Evolutionary conservation across 2,888 invertebrate genomes (phyloP).

Genomic region (Drosophila buzzatii): DNA sequence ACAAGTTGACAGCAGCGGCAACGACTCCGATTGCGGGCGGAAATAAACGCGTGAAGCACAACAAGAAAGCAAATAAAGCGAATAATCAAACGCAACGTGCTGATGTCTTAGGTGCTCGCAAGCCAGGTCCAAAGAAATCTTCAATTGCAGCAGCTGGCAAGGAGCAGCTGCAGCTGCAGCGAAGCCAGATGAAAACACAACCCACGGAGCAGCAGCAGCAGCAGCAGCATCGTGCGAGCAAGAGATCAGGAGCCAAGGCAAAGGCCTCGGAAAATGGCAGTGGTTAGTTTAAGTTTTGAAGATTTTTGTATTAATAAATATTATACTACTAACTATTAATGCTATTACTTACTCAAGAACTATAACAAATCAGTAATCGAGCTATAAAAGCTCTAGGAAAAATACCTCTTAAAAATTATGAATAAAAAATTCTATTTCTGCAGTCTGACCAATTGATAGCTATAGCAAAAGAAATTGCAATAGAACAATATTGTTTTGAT

Average conservation of each 20-base stretch:
- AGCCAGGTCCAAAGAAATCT: slow-evolving; percentile 53
- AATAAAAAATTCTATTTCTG: not conserved
- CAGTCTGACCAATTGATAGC: not conserved
- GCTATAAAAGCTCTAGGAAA: not conserved
- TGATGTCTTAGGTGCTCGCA: slow-evolving; percentile 25
- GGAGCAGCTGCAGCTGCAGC: slow-evolving; percentile 70
- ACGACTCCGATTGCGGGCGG: slow-evolving; percentile 12
- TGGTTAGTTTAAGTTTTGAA: slow-evolving; percentile 23
- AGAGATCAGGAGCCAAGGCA: slow-evolving; percentile 70
- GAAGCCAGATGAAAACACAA: slow-evolving; percentile 77
- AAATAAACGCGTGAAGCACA: slow-evolving; percentile 56
- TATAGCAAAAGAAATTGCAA: not conserved
- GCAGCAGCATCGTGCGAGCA: slow-evolving; percentile 59
- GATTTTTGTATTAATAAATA: too few relatives aligned
- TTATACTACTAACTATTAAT: too few relatives aligned
- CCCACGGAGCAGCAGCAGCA: slow-evolving; percentile 55
- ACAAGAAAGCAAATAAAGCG: slow-evolving; percentile 78
- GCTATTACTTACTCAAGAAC: too few relatives aligned
- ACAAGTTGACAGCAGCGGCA: slow-evolving; percentile 9
- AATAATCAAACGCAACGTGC: slow-evolving; percentile 64
- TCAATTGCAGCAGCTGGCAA: slow-evolving; percentile 28
- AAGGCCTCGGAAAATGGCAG: slow-evolving; percentile 67
- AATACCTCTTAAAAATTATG: not conserved
- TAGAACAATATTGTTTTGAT: too few relatives aligned
- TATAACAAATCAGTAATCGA: not conserved